Evolutionary conservation across 2,797 vertebrate species (phyloP).

Genomic region (Pangasius sanitwongsei): DNA sequence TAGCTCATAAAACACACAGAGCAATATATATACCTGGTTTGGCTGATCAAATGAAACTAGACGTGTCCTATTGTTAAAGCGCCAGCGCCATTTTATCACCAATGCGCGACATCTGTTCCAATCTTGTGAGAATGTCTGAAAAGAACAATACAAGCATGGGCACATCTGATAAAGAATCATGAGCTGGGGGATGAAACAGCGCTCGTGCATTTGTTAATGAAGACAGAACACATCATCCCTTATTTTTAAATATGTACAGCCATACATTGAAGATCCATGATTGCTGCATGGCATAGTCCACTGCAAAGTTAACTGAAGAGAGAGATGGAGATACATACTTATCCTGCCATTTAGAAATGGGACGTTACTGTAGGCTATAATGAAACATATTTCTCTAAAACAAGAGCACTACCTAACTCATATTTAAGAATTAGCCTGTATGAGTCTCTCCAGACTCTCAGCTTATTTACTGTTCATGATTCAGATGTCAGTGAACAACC

Average conservation of each 20-base stretch:
- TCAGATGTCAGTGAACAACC: not conserved
- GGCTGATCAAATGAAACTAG: conserved; percentile 16
- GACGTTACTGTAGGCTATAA: not conserved
- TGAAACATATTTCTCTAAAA: not conserved
- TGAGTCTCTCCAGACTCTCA: not conserved
- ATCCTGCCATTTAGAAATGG: not conserved
- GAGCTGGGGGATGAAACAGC: not conserved
- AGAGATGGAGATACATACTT: not conserved
- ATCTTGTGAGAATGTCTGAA: conserved; percentile 27
- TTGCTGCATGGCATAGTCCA: not conserved
- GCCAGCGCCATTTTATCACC: conserved; percentile 43
- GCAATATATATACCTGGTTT: not conserved
- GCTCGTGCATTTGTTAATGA: not conserved
- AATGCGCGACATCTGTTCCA: conserved; percentile 21
- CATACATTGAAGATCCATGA: not conserved
- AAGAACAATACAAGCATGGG: not conserved
- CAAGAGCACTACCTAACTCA: not conserved
- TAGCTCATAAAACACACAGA: not conserved
- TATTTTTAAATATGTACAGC: not conserved
- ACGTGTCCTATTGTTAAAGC: conserved; percentile 29
- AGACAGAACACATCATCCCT: not conserved
- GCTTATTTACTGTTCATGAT: not conserved
- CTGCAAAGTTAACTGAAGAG: not conserved
- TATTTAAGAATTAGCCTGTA: not conserved
- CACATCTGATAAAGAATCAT: not conserved